Conservation (phyloP, 37 sponge, comb jelly and placozoan species). For the Spongilla lacustris region DNA sequence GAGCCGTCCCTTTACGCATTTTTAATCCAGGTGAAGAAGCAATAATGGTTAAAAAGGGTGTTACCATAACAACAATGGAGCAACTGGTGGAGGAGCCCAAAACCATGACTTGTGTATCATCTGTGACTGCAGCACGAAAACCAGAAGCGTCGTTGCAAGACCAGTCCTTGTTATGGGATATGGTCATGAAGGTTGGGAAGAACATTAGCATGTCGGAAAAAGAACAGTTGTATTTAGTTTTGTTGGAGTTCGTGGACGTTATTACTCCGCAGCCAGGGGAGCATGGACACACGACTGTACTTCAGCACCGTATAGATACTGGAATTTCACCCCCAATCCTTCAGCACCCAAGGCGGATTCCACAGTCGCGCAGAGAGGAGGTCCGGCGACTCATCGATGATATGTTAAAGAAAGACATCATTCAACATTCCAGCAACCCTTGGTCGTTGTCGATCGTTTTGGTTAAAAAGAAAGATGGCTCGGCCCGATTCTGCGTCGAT, state of each 20-base stretch:
- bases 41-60: too few species aligned
- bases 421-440: constrained; percentile 36
- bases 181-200: too few species aligned
- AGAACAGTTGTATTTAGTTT: constrained; percentile 13
- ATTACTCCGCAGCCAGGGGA: constrained; percentile 33
- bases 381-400: constrained; percentile 27
- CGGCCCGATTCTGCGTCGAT: constrained; percentile 65
- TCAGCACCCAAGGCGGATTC: constrained; percentile 37
- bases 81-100: too few species aligned
- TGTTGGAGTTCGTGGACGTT: constrained; percentile 12
- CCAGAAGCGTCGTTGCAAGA: too few species aligned
- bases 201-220: neutral
- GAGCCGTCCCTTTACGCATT: too few species aligned
- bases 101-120: too few species aligned
- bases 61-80: too few species aligned
- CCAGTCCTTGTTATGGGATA: too few species aligned
- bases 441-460: constrained; percentile 59
- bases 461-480: constrained; percentile 54
- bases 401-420: constrained; percentile 49
- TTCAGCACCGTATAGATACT: constrained; percentile 37
- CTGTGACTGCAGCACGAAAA: too few species aligned
- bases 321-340: constrained; percentile 27
- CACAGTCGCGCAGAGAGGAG: constrained; percentile 31
- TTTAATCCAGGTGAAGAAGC: too few species aligned
- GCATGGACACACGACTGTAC: constrained; percentile 3